Evolutionary conservation across 2,113 vertebrate species (phyloP).

Genomic region (Megaptera novaeangliae): DNA sequence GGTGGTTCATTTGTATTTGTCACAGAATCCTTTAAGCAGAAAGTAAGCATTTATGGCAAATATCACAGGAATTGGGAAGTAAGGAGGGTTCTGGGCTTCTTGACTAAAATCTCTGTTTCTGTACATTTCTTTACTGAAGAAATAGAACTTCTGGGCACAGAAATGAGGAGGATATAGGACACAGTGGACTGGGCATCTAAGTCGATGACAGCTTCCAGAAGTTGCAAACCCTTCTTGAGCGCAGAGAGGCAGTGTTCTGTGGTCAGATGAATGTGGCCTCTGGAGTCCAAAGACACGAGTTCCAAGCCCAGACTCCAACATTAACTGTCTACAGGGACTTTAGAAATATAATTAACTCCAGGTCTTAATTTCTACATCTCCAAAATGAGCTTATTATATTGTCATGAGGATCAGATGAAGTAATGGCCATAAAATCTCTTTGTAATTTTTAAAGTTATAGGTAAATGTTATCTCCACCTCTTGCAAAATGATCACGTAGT

Average conservation of each 20-base stretch:
- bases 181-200: not conserved
- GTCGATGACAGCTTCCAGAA: not conserved
- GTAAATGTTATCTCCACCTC: not conserved
- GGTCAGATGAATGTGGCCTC: not conserved
- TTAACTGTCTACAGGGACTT: not conserved
- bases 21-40: not conserved
- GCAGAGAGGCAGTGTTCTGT: not conserved
- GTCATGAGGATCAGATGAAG: not conserved
- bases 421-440: not conserved
- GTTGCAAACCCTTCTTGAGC: not conserved
- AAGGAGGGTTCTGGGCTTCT: not conserved
- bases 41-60: not conserved
- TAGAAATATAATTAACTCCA: not conserved
- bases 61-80: not conserved
- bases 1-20: not conserved
- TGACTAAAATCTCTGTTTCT: not conserved
- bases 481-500: not conserved
- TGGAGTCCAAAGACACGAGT: not conserved
- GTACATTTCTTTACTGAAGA: not conserved
- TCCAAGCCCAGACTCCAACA: not conserved
- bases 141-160: not conserved
- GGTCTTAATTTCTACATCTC: not conserved
- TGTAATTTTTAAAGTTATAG: not conserved
- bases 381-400: not conserved
- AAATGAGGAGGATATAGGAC: not conserved